A percentile compares a stretch with the other conserved stretches of the same genome.
Conservation (phyloP, 2,113 vertebrate genomes). For the Triplophysa dalaica region DNA sequence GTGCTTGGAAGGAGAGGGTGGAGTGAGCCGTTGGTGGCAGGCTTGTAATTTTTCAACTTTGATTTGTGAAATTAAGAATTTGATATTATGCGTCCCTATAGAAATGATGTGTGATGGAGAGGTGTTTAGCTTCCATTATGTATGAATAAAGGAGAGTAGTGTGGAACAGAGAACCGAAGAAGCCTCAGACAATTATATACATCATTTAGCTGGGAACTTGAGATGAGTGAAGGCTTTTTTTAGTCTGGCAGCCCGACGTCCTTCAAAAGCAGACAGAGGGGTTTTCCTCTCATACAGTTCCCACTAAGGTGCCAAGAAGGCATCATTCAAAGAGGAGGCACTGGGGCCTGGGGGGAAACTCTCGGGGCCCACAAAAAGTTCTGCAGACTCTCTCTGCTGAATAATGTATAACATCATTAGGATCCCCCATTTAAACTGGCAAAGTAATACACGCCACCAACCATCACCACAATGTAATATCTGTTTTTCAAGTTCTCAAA, state of each 20-base stretch:
- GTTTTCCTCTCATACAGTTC: conserved; percentile 19
- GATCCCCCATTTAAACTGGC: conserved; percentile 7
- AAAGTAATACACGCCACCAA: conserved; percentile 2
- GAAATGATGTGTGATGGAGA: background rate
- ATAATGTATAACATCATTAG: conserved; percentile 46
- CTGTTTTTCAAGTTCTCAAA: background rate
- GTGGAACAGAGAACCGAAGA: background rate
- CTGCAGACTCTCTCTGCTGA: background rate
- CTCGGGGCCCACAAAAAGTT: conserved; percentile 22
- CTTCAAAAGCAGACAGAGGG: conserved; percentile 14
- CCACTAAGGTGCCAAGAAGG: conserved; percentile 34
- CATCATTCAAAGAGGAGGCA: conserved; percentile 34
- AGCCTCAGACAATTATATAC: background rate
- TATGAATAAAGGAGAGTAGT: background rate
- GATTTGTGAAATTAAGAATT: no score
- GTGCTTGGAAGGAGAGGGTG: no score
- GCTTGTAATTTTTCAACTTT: no score
- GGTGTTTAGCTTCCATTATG: background rate
- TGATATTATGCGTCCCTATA: no score
- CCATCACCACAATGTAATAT: background rate
- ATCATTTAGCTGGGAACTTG: background rate
- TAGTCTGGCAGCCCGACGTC: background rate
- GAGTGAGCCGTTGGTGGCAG: no score
- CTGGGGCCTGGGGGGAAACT: conserved; percentile 18
- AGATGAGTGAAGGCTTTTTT: background rate